Evolutionary conservation across 2,888 invertebrate species (phyloP).

Genomic region (Latrodectus hesperus): DNA sequence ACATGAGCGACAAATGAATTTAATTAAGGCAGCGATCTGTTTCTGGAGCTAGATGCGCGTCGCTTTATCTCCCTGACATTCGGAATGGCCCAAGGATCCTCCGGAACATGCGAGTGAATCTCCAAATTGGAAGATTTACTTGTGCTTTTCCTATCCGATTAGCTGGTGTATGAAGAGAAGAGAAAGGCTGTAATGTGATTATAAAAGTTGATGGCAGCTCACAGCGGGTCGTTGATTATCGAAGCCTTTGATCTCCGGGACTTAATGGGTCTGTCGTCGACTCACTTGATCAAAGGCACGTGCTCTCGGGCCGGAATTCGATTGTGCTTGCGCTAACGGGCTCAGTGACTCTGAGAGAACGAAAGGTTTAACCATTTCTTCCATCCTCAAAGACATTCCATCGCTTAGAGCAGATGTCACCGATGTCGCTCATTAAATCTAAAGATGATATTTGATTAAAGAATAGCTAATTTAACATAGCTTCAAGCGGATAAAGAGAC

Average conservation of each 20-base stretch:
- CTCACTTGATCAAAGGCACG: background rate
- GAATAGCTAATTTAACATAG: no score
- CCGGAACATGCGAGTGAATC: background rate
- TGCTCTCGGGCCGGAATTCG: background rate
- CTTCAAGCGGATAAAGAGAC: no score
- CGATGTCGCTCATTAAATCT: no score
- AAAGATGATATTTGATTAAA: no score
- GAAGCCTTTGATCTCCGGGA: constrained; percentile 36
- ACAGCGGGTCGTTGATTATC: constrained; percentile 38
- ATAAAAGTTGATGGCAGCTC: constrained; percentile 33
- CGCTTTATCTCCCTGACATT: constrained; percentile 9
- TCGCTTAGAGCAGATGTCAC: no score
- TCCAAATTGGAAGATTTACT: constrained; percentile 54
- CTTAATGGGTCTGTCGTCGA: constrained; percentile 24
- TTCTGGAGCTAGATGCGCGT: constrained; percentile 6
- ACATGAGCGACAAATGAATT: constrained; percentile 19
- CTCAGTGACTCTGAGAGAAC: no score
- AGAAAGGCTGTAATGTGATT: constrained; percentile 47
- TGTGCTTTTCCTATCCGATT: constrained; percentile 29
- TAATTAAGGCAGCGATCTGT: constrained; percentile 37
- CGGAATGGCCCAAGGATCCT: background rate
- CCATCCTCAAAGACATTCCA: no score
- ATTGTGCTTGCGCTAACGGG: background rate
- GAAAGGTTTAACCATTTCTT: no score
- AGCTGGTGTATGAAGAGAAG: constrained; percentile 41